Evolutionary conservation across 2,888 invertebrate genomes (phyloP).

Genomic region (Amblyjoppa proteus): DNA sequence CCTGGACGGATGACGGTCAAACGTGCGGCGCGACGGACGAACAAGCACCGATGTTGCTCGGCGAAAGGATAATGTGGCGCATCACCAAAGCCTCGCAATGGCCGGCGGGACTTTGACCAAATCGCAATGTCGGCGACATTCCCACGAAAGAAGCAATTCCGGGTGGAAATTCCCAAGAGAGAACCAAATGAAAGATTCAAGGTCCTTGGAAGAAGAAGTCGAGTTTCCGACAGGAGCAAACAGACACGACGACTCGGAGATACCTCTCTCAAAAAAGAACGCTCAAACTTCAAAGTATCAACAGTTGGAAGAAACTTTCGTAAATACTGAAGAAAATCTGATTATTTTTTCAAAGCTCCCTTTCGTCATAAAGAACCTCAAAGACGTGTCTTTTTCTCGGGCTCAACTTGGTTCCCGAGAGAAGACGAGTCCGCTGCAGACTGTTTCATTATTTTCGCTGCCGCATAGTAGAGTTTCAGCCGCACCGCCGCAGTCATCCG

Average conservation of each 20-base stretch:
- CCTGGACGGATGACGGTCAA: neutral
- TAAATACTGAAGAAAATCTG: conserved; percentile 77
- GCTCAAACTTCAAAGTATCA: neutral
- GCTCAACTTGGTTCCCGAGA: neutral
- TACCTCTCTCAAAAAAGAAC: conserved; percentile 14
- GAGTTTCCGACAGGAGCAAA: conserved; percentile 42
- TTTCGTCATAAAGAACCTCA: conserved; percentile 71
- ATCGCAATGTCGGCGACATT: conserved; percentile 12
- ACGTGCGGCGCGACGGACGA: conserved; percentile 7
- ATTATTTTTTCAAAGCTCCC: conserved; percentile 77
- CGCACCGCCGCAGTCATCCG: conserved; percentile 65
- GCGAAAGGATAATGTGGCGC: conserved; percentile 27
- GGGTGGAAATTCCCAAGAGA: conserved; percentile 2
- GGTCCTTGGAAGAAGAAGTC: conserved; percentile 28
- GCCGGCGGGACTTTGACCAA: conserved; percentile 2
- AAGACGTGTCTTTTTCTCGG: conserved; percentile 41
- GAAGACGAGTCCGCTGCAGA: conserved; percentile 56
- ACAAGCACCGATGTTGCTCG: conserved; percentile 15
- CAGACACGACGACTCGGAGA: conserved; percentile 15
- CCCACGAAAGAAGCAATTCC: neutral
- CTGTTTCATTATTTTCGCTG: conserved; percentile 75
- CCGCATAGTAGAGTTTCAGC: conserved; percentile 7
- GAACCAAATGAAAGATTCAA: conserved; percentile 8
- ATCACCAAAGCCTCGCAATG: conserved; percentile 33
- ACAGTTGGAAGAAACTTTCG: conserved; percentile 60